A percentile compares a stretch with the other conserved stretches of the same genome.
phyloP scores from a whole-genome alignment of 2,113 vertebrate genomes.

The Pionites leucogaster region DNA sequence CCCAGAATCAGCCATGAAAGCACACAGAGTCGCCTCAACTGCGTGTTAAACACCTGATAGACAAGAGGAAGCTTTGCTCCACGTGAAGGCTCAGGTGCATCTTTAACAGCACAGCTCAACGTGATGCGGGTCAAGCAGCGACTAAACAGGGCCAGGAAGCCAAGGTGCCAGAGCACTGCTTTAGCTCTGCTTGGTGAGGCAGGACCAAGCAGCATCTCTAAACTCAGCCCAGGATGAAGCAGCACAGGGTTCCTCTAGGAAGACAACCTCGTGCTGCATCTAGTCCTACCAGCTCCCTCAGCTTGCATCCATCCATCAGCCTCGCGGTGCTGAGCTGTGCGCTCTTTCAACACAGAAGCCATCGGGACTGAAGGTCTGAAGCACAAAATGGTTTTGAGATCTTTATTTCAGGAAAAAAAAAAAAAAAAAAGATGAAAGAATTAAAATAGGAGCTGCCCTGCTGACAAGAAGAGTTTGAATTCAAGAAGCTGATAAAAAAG shows the following conservation, averaged over 20 bases:
- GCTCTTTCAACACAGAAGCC: not conserved
- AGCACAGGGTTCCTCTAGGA: not conserved
- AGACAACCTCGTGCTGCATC: not conserved
- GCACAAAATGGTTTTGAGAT: constrained; percentile 50
- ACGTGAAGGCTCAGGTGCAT: fast-evolving
- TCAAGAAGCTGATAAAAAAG: constrained; percentile 68
- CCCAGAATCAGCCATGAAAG: not conserved
- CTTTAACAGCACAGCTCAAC: not conserved
- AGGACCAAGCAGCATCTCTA: not conserved
- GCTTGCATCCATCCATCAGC: not conserved
- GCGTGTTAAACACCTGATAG: fast-evolving
- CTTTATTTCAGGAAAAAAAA: constrained; percentile 55
- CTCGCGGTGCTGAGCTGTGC: not conserved
- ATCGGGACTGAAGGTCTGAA: constrained; percentile 51
- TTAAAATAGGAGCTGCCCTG: constrained; percentile 68
- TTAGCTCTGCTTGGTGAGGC: not conserved
- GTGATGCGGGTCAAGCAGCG: fast-evolving
- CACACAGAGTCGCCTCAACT: not conserved
- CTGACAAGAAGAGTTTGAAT: constrained; percentile 64
- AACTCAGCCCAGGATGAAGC: not conserved
- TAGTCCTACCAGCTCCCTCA: not conserved
- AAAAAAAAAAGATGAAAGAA: constrained; percentile 44
- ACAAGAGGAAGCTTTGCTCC: not conserved
- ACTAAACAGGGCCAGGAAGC: not conserved
- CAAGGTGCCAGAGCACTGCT: fast-evolving